Evolutionary conservation across 1,140 invertebrate species (phyloP).

Genomic region (Drosophila rhopaloa): DNA sequence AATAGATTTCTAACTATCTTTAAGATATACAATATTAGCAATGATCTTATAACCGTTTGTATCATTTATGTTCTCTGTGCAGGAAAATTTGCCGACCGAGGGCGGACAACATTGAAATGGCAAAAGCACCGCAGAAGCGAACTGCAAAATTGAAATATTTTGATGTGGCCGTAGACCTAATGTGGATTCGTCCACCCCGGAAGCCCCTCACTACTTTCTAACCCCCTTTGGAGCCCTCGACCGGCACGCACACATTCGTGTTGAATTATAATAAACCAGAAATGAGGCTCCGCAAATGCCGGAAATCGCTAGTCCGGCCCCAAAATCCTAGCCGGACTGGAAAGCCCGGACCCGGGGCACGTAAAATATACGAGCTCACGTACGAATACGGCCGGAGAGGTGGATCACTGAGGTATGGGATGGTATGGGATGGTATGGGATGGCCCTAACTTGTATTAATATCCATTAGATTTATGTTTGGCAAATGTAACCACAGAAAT

Average conservation of each 20-base stretch:
- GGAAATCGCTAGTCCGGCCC: conserved; percentile 73
- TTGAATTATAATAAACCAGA: conserved; percentile 82
- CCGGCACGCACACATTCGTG: conserved; percentile 59
- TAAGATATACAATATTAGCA: too few species aligned
- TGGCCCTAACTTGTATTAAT: conserved; percentile 74
- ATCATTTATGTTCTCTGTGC: background rate
- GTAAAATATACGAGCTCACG: conserved; percentile 76
- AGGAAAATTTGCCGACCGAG: background rate
- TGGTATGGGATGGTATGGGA: background rate
- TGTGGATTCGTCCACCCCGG: conserved; percentile 29
- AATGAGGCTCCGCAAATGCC: conserved; percentile 74
- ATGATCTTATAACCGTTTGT: too few species aligned
- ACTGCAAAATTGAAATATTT: conserved; percentile 81
- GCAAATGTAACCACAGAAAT: conserved; percentile 82
- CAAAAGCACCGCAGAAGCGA: conserved; percentile 71
- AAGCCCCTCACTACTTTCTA: conserved; percentile 5
- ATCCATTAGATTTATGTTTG: conserved; percentile 82
- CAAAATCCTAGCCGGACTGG: conserved; percentile 28
- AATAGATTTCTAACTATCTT: too few species aligned
- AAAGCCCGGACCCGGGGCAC: conserved; percentile 38
- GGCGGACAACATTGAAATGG: conserved; percentile 64
- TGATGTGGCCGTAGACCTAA: conserved; percentile 69
- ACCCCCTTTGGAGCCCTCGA: conserved; percentile 5
- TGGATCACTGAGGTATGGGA: conserved; percentile 9
- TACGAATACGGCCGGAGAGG: conserved; percentile 38